Base-by-base conservation (phyloP, 2,888 invertebrate species). In the Lochmaea crataegi region DNA sequence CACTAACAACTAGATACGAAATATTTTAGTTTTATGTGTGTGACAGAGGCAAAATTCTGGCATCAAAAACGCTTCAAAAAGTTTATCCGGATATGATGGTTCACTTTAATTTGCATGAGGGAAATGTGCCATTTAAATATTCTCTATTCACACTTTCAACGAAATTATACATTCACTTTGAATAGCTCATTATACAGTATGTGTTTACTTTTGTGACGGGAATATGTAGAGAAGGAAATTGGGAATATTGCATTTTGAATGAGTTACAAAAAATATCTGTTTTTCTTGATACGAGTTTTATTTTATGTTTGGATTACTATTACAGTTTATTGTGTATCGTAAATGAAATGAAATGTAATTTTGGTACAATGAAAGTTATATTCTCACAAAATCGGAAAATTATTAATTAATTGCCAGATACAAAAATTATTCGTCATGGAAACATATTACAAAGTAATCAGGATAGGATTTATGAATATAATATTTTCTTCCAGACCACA, bases 61-160 rank as follows among this genome's bases (percentile, higher is more conserved):
- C 18, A 53, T 18, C 60, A 60, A 60, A 38, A 60, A 38, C 60
- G n/a, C n/a, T 60, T 60, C 38, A 38, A 60, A 60, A 60, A 32
- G 60, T 60, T 60, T 60, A 38, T 60, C 38, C 38, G 60, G 38
- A 60, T 60, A 16, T 60, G 60, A 60, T 60, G 60, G 60, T 38
- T 60, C 60, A 60, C 60, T 60, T 32, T 60, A 60, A 60, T 60
- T 60, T 60, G 60, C 60, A 60, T 60, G 60, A 60, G n/a, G 38
- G 60, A 60, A 32, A 38, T 60, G 32, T 60, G 32, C 60, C 26
- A 60, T 60, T 60, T 38, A 60, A 38, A 38, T 32, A 60, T 60
- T 60, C 18, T 38, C 60, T 60, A 60, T 60, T 60, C 60, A 60
- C 60, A 60, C 60, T 60, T 60, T 60, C 60, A 60, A 60, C 38